Percentiles rank a stretch among this genome's conserved stretches.
Evolutionary conservation across 2,888 invertebrate species (phyloP).

Genomic region (Entomobrya multifasciata): DNA sequence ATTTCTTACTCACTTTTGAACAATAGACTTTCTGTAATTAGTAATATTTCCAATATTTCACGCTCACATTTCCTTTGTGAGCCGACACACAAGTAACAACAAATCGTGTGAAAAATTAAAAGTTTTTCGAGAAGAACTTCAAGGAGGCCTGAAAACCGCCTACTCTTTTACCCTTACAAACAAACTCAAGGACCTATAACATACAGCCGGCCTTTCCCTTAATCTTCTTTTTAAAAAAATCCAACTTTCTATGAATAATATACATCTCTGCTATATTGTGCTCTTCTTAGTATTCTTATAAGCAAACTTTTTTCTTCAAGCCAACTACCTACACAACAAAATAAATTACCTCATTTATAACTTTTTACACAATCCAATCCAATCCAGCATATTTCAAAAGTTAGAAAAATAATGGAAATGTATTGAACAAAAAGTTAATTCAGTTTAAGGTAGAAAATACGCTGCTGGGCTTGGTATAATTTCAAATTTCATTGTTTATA

Average conservation of each 20-base stretch:
- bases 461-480: background rate
- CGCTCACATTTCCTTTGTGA: background rate
- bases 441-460: slow-evolving; percentile 25
- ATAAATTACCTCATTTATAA: slow-evolving; percentile 50
- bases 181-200: slow-evolving; percentile 41
- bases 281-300: background rate
- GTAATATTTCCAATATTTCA: slow-evolving; percentile 25
- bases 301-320: too few species aligned
- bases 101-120: slow-evolving; percentile 60
- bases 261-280: background rate
- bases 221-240: background rate
- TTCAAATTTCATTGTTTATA: background rate
- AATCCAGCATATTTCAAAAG: background rate
- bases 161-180: slow-evolving; percentile 63
- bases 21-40: slow-evolving; percentile 4
- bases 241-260: slow-evolving; percentile 25
- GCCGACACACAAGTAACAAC: background rate
- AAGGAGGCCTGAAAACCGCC: slow-evolving; percentile 34
- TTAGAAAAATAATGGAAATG: slow-evolving; percentile 37
- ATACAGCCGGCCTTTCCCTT: slow-evolving; percentile 8
- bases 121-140: slow-evolving; percentile 28
- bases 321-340: background rate
- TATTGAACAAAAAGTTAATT: slow-evolving; percentile 52
- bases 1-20: too few species aligned
- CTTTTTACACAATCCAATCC: slow-evolving; percentile 25